Percentiles rank a stretch among this genome's conserved stretches.
Conservation (phyloP, 2,113 vertebrate genomes). For the Ginglymostoma cirratum region DNA sequence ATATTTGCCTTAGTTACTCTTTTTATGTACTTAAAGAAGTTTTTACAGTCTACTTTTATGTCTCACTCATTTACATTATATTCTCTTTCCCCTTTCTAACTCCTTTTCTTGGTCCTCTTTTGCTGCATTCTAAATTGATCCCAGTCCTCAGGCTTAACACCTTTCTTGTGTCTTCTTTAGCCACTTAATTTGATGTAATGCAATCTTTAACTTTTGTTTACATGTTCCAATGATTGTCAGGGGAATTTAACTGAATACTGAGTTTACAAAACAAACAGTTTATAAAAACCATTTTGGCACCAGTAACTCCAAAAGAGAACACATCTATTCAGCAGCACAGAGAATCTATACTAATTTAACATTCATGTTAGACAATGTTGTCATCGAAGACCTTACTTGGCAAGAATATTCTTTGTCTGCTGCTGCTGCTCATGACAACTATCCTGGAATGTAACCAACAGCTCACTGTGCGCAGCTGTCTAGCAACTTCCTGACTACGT, state of each 20-base stretch:
- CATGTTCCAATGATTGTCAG: not conserved
- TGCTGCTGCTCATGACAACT: not conserved
- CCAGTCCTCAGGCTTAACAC: no score
- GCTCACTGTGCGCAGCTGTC: not conserved
- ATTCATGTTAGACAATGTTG: not conserved
- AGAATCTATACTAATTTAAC: not conserved
- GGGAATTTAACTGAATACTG: not conserved
- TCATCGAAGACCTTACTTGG: not conserved
- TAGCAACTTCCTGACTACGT: not conserved
- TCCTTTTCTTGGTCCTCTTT: no score
- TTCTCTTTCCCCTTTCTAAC: no score
- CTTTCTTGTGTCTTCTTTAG: no score
- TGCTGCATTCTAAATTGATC: no score
- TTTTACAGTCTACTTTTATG: no score
- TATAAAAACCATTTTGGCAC: not conserved
- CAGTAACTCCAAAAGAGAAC: not conserved
- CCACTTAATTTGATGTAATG: no score
- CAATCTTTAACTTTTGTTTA: not conserved
- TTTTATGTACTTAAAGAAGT: no score
- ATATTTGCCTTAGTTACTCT: no score
- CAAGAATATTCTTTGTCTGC: slow-evolving; percentile 23
- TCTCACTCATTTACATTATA: no score
- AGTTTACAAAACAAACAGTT: not conserved
- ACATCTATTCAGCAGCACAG: not conserved
- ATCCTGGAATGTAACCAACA: not conserved